Conservation (phyloP, 30 jellyfish, hydroid and myxozoan genomes). For the Hydractinia symbiolongicarpus region DNA sequence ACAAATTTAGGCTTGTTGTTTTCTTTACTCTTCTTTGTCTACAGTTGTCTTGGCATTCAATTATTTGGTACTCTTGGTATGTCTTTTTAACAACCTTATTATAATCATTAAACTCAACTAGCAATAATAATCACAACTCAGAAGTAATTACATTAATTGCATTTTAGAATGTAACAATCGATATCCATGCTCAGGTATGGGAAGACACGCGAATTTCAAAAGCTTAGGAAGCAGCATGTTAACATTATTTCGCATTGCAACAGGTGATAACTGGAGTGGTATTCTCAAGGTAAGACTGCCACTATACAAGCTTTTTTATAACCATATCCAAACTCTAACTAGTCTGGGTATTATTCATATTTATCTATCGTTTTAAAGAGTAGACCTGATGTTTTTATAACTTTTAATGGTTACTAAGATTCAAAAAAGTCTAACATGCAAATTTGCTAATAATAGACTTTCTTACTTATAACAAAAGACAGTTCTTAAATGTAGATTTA, state of each 20-base stretch:
- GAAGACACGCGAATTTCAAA: slow-evolving; percentile 84
- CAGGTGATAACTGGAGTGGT: slow-evolving; percentile 98
- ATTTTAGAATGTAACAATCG: slow-evolving; percentile 55
- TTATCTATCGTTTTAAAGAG: no score
- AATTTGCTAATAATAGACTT: no score
- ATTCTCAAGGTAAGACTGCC: slow-evolving; percentile 52
- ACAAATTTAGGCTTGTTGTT: slow-evolving; percentile 79
- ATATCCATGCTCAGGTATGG: slow-evolving; percentile 83
- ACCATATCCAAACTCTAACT: no score
- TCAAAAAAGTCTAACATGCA: no score
- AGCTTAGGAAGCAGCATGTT: slow-evolving; percentile 79
- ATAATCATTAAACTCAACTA: neutral
- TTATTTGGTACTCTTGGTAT: slow-evolving; percentile 83
- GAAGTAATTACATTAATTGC: neutral
- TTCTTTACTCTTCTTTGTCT: slow-evolving; percentile 66
- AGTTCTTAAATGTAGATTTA: no score
- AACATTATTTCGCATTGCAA: slow-evolving; percentile 83
- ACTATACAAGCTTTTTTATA: neutral
- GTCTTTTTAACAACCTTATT: neutral
- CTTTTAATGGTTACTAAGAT: no score
- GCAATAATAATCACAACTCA: neutral
- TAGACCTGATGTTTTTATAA: no score
- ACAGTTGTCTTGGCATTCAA: slow-evolving; percentile 89
- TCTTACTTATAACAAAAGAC: no score
- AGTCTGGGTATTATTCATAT: no score